These are phyloP conservation scores for Rhinopomastus cyanomelas DNA, from an alignment of 2,113 vertebrate species.

Conservation along the genomic window DNA sequence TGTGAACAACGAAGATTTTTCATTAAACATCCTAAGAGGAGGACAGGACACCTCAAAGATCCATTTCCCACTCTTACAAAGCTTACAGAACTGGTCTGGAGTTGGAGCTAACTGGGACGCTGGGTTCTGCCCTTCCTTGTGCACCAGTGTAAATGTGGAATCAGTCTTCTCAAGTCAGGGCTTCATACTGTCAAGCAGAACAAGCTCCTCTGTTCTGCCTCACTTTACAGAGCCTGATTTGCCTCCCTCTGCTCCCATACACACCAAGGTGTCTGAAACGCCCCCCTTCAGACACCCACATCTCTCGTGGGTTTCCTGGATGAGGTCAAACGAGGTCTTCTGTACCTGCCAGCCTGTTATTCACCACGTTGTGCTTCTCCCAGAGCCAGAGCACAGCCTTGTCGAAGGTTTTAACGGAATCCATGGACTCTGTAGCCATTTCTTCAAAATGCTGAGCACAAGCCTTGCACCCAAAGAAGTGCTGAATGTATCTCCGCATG, in stretches of 20 bases:
- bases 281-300: background rate
- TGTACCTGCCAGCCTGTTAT: slow-evolving; percentile 83
- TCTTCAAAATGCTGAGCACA: slow-evolving; percentile 89
- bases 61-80: background rate
- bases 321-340: background rate
- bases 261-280: fast-evolving
- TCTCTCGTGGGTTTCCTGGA: background rate
- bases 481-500: slow-evolving; percentile 82
- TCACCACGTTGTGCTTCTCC: slow-evolving; percentile 92
- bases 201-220: background rate
- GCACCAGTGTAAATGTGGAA: fast-evolving
- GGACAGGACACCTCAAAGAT: fast-evolving
- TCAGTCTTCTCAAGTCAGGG: background rate
- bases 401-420: slow-evolving; percentile 69
- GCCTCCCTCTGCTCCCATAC: background rate
- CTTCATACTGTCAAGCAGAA: background rate
- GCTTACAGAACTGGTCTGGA: background rate
- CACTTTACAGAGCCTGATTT: background rate
- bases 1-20: background rate
- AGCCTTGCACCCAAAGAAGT: slow-evolving; percentile 90
- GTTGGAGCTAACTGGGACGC: background rate
- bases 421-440: slow-evolving; percentile 81
- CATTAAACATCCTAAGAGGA: background rate
- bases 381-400: slow-evolving; percentile 91
- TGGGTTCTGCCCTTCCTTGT: background rate